Base-by-base conservation (phyloP, 2,797 vertebrate species). In the Falco peregrinus region DNA sequence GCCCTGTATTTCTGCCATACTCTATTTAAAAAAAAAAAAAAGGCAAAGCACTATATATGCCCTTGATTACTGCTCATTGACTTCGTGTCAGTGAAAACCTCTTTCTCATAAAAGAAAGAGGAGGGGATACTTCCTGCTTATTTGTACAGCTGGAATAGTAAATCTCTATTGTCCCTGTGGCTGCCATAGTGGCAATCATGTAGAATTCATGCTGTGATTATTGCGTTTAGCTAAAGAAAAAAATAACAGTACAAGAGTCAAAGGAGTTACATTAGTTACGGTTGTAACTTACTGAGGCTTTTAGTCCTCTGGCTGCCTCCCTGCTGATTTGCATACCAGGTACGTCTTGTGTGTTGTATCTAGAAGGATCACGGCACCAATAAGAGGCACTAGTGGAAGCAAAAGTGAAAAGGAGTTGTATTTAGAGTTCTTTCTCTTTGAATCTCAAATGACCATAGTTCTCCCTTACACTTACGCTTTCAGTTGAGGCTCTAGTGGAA, bases 211-310 rank as follows among this genome's bases (percentile, higher is more conserved):
- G 69, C 64, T 87, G 47, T 51, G 48, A 89, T 45, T 84, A 67
- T 53, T 90, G 50, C 77, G 78, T 48, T 70, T 92, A 47, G 63
- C 89, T 85, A 69, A 54, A 68, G 65, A 45, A 88, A 48, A 79
- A 67, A 87, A 16, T 37, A 75, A 84, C 71, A 77, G 29, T 56
- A 43, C 45, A 82, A 79, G 89, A 53, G 25, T 56, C 84, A 37
- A 68, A 75, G 74, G 47, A 35, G 11, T 45, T 75, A 48, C 0
- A 1, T 65, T 87, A 28, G 31, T 79, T 70, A 41, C 16, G 21
- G 11, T 33, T 81, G 6, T 35, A 51, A 33, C 61, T 87, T 93
- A 65, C 22, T 61, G 75, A 70, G 35, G 3, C 22, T 79, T 82
- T 79, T 76, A 87, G 45, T 51, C 41, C 82, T 93, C 29, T 87